Evolutionary conservation across 2,888 invertebrate species (phyloP), one percentile per base, ranked within the genome.

Genomic region (Zygogramma bicolorata): DNA sequence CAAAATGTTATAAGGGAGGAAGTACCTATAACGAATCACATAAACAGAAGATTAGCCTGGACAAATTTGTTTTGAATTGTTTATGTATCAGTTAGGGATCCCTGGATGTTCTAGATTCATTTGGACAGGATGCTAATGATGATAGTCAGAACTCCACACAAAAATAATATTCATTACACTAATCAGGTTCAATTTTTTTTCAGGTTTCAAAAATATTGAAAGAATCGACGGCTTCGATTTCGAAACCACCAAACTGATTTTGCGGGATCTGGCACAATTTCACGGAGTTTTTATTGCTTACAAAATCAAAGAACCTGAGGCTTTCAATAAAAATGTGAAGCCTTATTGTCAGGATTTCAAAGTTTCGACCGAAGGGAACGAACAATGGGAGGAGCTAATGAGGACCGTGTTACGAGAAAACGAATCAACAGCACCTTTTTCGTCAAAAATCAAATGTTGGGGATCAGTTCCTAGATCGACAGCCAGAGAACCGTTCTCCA

Each of bases 231-330:
- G 90, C 70, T 88, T 90, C 60, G 89, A 91, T 80, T 80, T 89
- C 42, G 84, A 85, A 0, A 88, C 89, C 57, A 85, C 88, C 0
- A 85, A 84, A 67, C 65, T 89, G 1, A 86, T 89, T 1, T 80
- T 91, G 0, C 81, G 85, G 59, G 84, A 88, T 27, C 77, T 91
- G 77, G 91, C 90, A 0, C 85, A 87, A 76, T 90, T 89, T 76
- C 91, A 91, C 81, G 90, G 90, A 0, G 83, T 90, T 20, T 88
- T 90, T 0, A 86, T 90, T 5, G 90, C 88, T 0, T 82, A 89
- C 61, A 89, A 90, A 68, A 66, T 86, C 0, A 86, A 84, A 67
- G 84, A 88, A 68, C 87, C 88, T 0, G 80, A 86, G 29, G 73
- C 81, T 0, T 89, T 87, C 79, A 71, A 86, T 5, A 70, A 83